Evolutionary conservation across 2,888 invertebrate genomes (phyloP), one percentile per base, ranked within the genome.

Genomic region (Drosophila atripex): DNA sequence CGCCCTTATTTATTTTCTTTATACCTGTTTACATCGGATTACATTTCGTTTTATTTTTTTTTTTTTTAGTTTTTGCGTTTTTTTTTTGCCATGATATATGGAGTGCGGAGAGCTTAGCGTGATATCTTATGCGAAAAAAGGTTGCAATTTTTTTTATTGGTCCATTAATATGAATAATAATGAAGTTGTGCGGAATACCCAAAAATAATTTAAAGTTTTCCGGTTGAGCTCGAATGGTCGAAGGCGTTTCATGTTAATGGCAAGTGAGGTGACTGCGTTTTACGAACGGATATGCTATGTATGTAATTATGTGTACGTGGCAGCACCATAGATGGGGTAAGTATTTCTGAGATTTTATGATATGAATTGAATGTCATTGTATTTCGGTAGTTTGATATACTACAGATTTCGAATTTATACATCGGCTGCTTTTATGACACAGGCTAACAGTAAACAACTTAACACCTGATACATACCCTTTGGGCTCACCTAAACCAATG

Each of bases 21-120:
- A 35, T 35, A 35, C 35, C 35, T 35, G 56, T 61, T 59, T 79
- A 57, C 65, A 60, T 18, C 16, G 16, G 18, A 4, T 18, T 41
- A 18, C 35, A 6, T 4, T 8, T 23, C 6, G 28, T 18, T 43
- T 38, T 21, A 11, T 46, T 51, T 71, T 56, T 14, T 14, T 30
- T 14, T 25, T 41, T 39, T 51, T 21, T 5, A 45, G 56, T 50
- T 61, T 41, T 51, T n/a, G 46, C 46, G 55, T 41, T 52, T 71
- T 66, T 65, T 65, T 73, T 1, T 57, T 69, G 57, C 80, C 76
- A 73, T 85, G 78, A 87, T 83, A 84, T 79, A 74, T 84, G 75
- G 80, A 60, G 80, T 72, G 76, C 71, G 72, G 70, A 45, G 80
- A 82, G 80, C 77, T 51, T 71, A 51, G 75, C 58, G 60, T 70